Conservation (phyloP, 2,113 vertebrate genomes). For the Genyomyrus donnyi region DNA sequence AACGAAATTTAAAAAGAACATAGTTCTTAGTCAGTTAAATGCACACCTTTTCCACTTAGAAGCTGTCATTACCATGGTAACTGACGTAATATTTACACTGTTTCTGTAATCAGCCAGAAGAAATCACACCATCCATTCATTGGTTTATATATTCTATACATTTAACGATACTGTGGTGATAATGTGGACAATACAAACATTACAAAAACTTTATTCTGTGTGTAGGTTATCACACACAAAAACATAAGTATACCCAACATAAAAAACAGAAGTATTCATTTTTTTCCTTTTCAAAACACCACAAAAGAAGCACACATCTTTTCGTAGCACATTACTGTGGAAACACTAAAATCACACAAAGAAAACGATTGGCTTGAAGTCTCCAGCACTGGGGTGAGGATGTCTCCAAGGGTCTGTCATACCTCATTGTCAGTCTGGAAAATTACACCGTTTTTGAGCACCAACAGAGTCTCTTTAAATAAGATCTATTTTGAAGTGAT, state of each 20-base stretch:
- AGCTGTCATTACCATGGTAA: not conserved
- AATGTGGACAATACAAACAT: not conserved
- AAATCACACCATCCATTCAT: not conserved
- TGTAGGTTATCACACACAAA: not conserved
- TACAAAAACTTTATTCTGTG: not conserved
- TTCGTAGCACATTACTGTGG: not conserved
- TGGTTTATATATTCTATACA: not conserved
- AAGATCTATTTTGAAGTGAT: constrained; percentile 5
- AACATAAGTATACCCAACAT: not conserved
- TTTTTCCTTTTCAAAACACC: not conserved
- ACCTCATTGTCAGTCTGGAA: not conserved
- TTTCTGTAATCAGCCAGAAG: not conserved
- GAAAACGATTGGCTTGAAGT: not conserved
- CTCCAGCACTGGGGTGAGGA: not conserved
- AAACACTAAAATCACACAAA: not conserved
- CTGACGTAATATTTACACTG: not conserved
- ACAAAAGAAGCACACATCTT: not conserved
- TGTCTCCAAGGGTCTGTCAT: not conserved
- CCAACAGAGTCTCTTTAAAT: not conserved
- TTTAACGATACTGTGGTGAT: not conserved
- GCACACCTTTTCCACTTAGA: not conserved
- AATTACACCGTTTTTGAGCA: not conserved
- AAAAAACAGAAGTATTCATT: not conserved
- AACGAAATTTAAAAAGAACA: not conserved
- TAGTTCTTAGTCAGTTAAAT: not conserved